Conservation (phyloP, 2,888 invertebrate genomes). For the Flabesymbios commensalis region DNA sequence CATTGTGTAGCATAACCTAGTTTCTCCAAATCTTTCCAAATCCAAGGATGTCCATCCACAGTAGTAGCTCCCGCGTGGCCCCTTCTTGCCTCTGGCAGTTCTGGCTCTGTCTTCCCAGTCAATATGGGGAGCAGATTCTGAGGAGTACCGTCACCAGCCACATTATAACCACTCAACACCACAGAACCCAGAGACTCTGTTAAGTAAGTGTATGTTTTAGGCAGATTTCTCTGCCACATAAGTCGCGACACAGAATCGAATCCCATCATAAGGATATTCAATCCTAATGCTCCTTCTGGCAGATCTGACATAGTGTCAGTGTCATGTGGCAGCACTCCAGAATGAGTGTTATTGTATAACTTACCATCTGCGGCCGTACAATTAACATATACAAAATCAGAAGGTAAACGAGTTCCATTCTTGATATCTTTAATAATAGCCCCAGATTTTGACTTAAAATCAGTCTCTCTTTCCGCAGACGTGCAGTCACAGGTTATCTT, state of each 20-base stretch:
- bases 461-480: no score
- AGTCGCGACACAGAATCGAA: conserved; percentile 85
- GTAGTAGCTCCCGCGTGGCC: conserved; percentile 64
- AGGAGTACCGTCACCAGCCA: conserved; percentile 40
- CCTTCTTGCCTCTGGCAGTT: conserved; percentile 34
- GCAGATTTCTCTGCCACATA: conserved; percentile 54
- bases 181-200: conserved; percentile 44
- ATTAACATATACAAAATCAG: no score
- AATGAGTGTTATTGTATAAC: no score
- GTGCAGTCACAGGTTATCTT: no score
- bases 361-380: no score
- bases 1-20: conserved; percentile 72
- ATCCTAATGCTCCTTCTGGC: no score
- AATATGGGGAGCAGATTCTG: conserved; percentile 38
- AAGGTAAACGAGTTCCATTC: no score
- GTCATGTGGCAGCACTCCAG: no score
- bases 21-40: conserved; percentile 77
- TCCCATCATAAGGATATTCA: conserved; percentile 72
- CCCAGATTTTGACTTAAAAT: no score
- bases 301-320: no score
- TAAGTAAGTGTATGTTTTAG: conserved; percentile 51
- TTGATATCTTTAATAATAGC: no score
- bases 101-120: conserved; percentile 34
- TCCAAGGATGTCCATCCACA: conserved; percentile 81
- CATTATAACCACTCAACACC: conserved; percentile 39